phyloP scores from a whole-genome alignment of 1,140 invertebrate genomes.

The Proales similis region DNA sequence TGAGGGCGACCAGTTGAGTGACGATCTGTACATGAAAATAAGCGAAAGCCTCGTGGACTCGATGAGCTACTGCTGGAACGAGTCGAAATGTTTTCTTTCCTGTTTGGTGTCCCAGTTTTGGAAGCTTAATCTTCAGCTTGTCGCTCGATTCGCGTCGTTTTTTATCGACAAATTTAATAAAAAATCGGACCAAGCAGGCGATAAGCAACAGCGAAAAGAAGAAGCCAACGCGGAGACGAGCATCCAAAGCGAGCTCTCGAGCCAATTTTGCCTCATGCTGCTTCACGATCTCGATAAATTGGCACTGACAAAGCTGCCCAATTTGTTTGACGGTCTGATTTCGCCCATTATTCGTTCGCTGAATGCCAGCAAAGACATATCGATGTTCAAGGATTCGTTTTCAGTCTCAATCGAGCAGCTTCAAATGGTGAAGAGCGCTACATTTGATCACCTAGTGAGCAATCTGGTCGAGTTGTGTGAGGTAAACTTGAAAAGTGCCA shows the following conservation, averaged over 20 bases:
- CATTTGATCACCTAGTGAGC: slow-evolving; percentile 42
- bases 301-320: slow-evolving; percentile 2
- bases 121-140: slow-evolving; percentile 73
- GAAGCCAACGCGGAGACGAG: no score
- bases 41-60: slow-evolving; percentile 49
- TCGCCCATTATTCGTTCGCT: slow-evolving; percentile 2
- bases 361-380: background rate
- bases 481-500: slow-evolving; percentile 59
- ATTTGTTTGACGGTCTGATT: slow-evolving; percentile 27
- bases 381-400: slow-evolving; percentile 8
- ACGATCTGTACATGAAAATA: slow-evolving; percentile 15
- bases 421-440: background rate
- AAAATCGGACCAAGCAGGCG: background rate
- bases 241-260: background rate
- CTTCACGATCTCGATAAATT: slow-evolving; percentile 21
- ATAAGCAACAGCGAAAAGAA: background rate
- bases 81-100: slow-evolving; percentile 50
- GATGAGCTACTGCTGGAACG: slow-evolving; percentile 61
- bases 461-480: slow-evolving; percentile 48
- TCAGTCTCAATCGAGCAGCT: background rate
- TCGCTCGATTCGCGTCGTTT: slow-evolving; percentile 69
- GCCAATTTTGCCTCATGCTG: background rate
- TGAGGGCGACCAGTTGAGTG: background rate
- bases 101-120: slow-evolving; percentile 71
- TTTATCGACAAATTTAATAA: slow-evolving; percentile 50